Base-by-base conservation (phyloP, 2,797 vertebrate genomes). In the Bovichtus diacanthus region DNA sequence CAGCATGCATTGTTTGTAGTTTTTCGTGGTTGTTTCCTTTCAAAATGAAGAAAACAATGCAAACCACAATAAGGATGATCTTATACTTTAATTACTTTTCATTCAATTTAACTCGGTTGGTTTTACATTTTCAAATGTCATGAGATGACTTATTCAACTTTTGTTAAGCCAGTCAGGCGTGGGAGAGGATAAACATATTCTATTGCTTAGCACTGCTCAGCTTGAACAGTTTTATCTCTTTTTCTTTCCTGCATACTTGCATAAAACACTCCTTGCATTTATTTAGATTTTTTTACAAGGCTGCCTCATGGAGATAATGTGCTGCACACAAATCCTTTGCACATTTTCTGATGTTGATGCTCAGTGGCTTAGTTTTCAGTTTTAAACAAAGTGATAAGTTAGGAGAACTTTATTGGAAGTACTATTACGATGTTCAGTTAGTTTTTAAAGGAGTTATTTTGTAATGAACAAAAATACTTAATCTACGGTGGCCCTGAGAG, bases 201-300 rank as follows among this genome's bases (percentile, higher is more conserved):
- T 5, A 18, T 39, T 29, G 27, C 53, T 53, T 29, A 21, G 2
- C 44, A 0, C 36, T 58, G 25, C 51, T 47, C 41, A 74, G 34
- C 71, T 50, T 44, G 12, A 58, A 21, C 71, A 12, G 12, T 56
- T 31, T 56, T 54, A 39, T 65, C 15, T 39, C 21, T 27, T 65
- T 55, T 19, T 74, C 47, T 64, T 23, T 74, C 47, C 0, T 74
- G 51, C 43, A 56, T 49, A 49, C 53, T 47, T 64, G 41, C 60
- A 56, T 38, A 43, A 39, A 53, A 53, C 18, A 23, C 23, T 13
- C 54, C 27, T n/a, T n/a, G n/a, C n/a, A n/a, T n/a, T n/a, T n/a
- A n/a, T n/a, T n/a, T n/a, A n/a, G n/a, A n/a, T n/a, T n/a, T n/a
- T 36, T 36, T 27, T 25, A 9, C 34, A n/a, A 3, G 25, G 15